Conservation (phyloP, 2,888 invertebrate genomes). For the Tetranychus piercei region DNA sequence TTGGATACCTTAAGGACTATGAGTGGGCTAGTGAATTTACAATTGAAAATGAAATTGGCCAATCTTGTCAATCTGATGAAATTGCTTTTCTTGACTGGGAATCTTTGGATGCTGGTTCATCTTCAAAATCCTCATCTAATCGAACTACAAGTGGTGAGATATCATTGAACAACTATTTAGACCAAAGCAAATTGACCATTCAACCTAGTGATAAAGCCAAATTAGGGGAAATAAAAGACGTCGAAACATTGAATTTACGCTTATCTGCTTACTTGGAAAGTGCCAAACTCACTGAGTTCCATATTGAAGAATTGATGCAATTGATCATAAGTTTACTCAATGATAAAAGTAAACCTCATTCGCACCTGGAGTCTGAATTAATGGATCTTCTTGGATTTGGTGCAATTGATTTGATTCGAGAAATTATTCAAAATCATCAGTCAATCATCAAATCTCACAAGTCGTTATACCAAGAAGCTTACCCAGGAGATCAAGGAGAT, state of each 20-base stretch:
- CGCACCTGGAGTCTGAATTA: slow-evolving; percentile 1
- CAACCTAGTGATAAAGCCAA: not conserved
- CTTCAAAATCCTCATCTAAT: not conserved
- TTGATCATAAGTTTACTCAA: not conserved
- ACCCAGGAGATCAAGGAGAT: not conserved
- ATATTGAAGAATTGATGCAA: not conserved
- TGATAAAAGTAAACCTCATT: not conserved
- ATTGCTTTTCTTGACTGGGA: slow-evolving; percentile 8
- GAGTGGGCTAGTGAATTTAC: not conserved
- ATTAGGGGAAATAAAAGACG: not conserved
- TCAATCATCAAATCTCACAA: slow-evolving; percentile 3
- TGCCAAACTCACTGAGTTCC: not conserved
- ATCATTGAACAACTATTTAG: not conserved
- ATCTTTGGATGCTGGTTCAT: not conserved
- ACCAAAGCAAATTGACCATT: not conserved
- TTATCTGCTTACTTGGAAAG: not conserved
- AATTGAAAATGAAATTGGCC: not conserved
- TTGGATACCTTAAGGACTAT: slow-evolving; percentile 1
- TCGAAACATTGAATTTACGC: not conserved
- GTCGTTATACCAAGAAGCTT: no score
- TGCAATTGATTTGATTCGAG: slow-evolving; percentile 6
- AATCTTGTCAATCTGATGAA: not conserved
- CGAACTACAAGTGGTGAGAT: not conserved
- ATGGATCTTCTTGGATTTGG: slow-evolving; percentile 7
- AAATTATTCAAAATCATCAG: not conserved